phyloP scores from a whole-genome alignment of 2,888 invertebrate species.

The Drosophila kambysellisi region DNA sequence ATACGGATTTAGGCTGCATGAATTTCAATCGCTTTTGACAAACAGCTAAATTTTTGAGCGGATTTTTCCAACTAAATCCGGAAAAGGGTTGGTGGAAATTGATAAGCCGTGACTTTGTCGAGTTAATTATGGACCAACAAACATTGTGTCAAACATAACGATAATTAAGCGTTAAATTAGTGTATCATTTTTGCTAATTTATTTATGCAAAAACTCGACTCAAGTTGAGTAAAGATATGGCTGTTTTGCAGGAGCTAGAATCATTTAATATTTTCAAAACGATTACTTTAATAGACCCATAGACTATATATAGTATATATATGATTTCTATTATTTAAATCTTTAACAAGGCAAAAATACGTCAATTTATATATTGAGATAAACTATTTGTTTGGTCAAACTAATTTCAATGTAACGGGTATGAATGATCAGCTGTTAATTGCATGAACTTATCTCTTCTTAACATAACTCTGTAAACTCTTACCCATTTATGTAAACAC shows the following conservation, averaged over 20 bases:
- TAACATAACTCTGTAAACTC: no score
- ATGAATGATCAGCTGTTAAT: no score
- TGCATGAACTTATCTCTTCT: no score
- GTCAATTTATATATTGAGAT: no score
- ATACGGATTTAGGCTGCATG: constrained; percentile 20
- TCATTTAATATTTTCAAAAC: no score
- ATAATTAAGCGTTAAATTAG: background rate
- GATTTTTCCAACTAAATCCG: constrained; percentile 9
- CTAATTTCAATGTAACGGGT: no score
- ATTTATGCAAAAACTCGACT: background rate
- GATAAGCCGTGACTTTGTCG: background rate
- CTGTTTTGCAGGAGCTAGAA: background rate
- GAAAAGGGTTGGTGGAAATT: background rate
- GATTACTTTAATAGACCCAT: background rate
- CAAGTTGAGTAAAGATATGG: background rate
- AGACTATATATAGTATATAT: background rate
- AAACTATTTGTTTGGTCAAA: no score
- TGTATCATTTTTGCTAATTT: background rate
- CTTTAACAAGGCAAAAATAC: no score
- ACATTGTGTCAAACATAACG: background rate
- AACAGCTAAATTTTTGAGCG: constrained; percentile 17
- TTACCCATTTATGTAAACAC: no score
- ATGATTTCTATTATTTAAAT: no score
- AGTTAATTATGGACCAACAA: background rate
- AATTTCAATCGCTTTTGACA: constrained; percentile 24